Conservation (phyloP, 2,113 vertebrate genomes). For the Nothoprocta perdicaria region DNA sequence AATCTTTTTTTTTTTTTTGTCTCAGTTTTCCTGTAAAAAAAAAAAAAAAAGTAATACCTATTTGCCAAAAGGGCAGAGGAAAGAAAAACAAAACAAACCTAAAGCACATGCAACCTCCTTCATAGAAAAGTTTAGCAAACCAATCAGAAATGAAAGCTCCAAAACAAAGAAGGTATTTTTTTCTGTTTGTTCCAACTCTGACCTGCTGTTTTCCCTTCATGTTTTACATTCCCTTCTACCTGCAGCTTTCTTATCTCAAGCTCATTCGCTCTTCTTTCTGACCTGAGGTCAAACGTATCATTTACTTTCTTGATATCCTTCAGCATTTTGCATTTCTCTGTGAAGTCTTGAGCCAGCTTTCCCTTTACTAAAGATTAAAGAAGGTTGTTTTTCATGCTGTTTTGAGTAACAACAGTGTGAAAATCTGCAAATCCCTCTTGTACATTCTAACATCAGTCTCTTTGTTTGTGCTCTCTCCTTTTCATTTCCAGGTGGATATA, state of each 20-base stretch:
- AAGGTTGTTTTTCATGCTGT: background rate
- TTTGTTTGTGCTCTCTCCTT: rapidly evolving
- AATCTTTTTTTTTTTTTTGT: background rate
- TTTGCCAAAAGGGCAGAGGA: background rate
- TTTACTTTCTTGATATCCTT: background rate
- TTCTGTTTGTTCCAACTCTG: background rate
- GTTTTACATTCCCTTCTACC: background rate
- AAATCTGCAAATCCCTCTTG: background rate
- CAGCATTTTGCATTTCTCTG: slow-evolving; percentile 36
- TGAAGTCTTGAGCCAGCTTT: background rate
- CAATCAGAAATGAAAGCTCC: background rate
- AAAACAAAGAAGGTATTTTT: background rate
- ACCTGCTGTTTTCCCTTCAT: background rate
- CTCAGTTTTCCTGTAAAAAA: background rate
- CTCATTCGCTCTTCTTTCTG: slow-evolving; percentile 6
- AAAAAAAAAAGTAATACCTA: background rate
- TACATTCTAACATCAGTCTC: background rate
- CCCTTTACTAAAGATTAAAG: slow-evolving; percentile 1
- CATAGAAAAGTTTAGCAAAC: background rate
- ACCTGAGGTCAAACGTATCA: slow-evolving; percentile 18
- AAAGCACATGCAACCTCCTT: background rate
- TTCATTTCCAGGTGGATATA: background rate
- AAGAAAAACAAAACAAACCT: background rate
- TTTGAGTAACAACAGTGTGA: background rate
- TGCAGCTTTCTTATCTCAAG: slow-evolving; percentile 9